Evolutionary conservation across 2,113 vertebrate species (phyloP), one percentile per base, ranked within the genome.

Genomic region (Notarius quadriscutis): DNA sequence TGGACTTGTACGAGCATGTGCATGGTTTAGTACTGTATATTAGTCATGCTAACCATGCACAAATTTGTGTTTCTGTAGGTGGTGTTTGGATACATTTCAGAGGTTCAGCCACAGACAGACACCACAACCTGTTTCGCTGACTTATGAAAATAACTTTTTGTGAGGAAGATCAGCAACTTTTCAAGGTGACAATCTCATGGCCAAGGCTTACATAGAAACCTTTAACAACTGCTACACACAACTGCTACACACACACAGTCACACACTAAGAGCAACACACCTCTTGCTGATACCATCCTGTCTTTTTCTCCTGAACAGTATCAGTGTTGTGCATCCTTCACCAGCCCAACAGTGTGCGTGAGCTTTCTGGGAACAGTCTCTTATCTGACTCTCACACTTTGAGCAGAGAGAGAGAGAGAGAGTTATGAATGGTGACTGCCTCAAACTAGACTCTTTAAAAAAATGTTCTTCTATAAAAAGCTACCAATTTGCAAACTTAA

Each of bases 241-340:
- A 30, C 30, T 30, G 30, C 30, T 41, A 41, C 41, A 81, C 53
- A 18, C 48, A 57, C 58, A 63, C 65, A 51, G 2, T 20, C 14
- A 78, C 84, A 82, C 84, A 63, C 81, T 34, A 15, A 41, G 41
- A 41, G 41, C 41, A 41, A 86, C 79, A 79, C 72, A 83, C 60
- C 62, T 22, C 50, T 20, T n/a, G 18, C 57, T 34, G 48, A 27
- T 63, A 77, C 79, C 57, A 60, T 65, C 82, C 57, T 74, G 30
- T 77, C 81, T 80, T 17, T 83, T 87, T 87, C 86, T 78, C 55
- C 81, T 69, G 81, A 87, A 87, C 86, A 84, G 72, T 87, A 87
- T 87, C 86, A 84, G 81, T 7, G 18, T 27, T 15, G 7, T 41
- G 58, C 86, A 83, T 65, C 79, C 80, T 58, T 60, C 86, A 84